Evolutionary conservation across 2,888 invertebrate genomes (phyloP), one percentile per base, ranked within the genome.

Genomic region (Mimumesa dahlbomi): DNA sequence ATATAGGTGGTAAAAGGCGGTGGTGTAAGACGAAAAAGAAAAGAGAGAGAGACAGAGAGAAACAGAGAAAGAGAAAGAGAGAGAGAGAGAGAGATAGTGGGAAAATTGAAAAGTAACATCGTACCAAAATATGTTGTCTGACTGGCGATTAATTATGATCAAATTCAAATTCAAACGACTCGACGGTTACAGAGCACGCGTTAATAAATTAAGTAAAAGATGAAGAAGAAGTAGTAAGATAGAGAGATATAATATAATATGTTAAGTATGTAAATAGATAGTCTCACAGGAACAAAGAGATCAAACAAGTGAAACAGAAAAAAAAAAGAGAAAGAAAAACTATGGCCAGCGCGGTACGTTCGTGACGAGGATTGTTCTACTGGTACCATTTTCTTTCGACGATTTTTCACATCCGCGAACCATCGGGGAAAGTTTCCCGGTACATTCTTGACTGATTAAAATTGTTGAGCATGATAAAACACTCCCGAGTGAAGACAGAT

Each of bases 141-240:
- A 75, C 61, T 78, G 77, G 73, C 75, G 69, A 83, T 78, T 81
- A 73, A 82, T 75, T 52, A 58, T 79, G 76, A 76, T 72, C n/a
- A n/a, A n/a, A n/a, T 71, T 68, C 62, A 75, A n/a, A 71, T 72
- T 53, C 62, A 56, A 64, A 75, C n/a, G 70, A 69, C 57, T 46
- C 56, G 63, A 62, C 53, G 22, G 62, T 82, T 80, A 77, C 72
- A 73, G 70, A 79, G 67, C 78, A 80, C 79, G 77, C 75, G 65
- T 56, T 38, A 57, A 43, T 54, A 62, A 72, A 71, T 57, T 65
- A 73, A 67, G 48, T 59, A 71, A 36, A 59, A 36, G 61, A 70
- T 42, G 56, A 29, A 46, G 62, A 53, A 62, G 43, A 40, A 69
- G 34, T 21, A 62, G 45, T 16, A 53, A 16, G 18, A 43, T 34